These are phyloP conservation scores for Ctenomys sociabilis DNA, from an alignment of 2,113 vertebrate species.

Conservation along the genomic window DNA sequence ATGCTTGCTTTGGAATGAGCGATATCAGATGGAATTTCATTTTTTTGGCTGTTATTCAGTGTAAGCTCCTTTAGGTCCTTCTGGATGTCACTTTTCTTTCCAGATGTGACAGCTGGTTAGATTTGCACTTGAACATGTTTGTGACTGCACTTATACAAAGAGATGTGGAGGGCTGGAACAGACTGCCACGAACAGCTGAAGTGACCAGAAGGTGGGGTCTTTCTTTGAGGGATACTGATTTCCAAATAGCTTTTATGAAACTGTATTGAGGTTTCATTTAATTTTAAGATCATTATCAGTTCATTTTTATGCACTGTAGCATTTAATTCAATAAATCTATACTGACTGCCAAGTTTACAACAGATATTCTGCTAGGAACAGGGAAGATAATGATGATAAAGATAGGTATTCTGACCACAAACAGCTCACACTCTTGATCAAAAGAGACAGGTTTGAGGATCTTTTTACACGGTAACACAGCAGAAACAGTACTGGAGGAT, in stretches of 20 bases:
- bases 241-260: neutral
- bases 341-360: neutral
- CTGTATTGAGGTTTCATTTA: neutral
- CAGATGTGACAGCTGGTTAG: neutral
- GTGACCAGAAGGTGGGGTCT: neutral
- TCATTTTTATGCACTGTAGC: neutral
- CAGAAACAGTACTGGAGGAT: neutral
- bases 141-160: neutral
- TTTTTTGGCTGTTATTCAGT: neutral
- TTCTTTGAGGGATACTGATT: neutral
- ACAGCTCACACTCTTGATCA: neutral
- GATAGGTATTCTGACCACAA: neutral
- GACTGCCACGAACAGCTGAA: neutral
- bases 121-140: neutral
- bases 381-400: neutral
- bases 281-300: constrained; percentile 12
- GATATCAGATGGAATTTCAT: neutral
- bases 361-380: neutral
- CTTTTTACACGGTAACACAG: neutral
- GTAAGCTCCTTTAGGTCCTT: neutral
- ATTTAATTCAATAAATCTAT: neutral
- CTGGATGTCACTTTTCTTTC: neutral
- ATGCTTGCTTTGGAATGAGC: neutral
- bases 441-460: neutral
- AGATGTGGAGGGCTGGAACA: neutral